Conservation (phyloP, 2,113 vertebrate species). For the Anolis sagrei region DNA sequence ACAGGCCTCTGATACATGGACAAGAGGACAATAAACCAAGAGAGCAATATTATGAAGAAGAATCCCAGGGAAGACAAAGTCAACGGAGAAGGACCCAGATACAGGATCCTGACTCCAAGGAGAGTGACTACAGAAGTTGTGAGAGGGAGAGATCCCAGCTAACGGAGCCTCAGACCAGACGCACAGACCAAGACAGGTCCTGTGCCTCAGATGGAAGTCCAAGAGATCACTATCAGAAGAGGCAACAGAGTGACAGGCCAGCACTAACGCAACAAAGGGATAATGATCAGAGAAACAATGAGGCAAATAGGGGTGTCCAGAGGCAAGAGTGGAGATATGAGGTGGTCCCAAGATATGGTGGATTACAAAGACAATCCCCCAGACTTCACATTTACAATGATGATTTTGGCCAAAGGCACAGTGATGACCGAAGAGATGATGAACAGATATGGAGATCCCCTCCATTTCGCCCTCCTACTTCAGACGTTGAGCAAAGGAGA, state of each 20-base stretch:
- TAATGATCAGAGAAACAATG: not conserved
- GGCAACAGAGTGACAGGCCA: not conserved
- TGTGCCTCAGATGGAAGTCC: not conserved
- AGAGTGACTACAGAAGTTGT: not conserved
- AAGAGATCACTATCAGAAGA: not conserved
- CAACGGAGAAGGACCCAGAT: not conserved
- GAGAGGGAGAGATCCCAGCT: not conserved
- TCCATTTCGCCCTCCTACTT: not conserved
- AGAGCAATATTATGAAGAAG: not conserved
- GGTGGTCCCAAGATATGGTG: not conserved
- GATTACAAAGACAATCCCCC: not conserved
- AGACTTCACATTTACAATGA: not conserved
- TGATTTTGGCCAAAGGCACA: not conserved
- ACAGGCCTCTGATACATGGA: not conserved
- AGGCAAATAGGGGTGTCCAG: not conserved
- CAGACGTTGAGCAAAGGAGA: no score
- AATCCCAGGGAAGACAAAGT: not conserved
- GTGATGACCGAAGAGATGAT: not conserved
- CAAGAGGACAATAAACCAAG: rapidly evolving
- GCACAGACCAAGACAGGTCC: not conserved
- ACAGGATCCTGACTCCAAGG: not conserved
- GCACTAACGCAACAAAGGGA: not conserved
- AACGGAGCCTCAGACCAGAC: not conserved
- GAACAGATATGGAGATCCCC: not conserved
- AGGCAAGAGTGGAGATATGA: not conserved